Evolutionary conservation across 2,797 vertebrate genomes (phyloP), one percentile per base, ranked within the genome.

Genomic region (Poeciliopsis presidionis): DNA sequence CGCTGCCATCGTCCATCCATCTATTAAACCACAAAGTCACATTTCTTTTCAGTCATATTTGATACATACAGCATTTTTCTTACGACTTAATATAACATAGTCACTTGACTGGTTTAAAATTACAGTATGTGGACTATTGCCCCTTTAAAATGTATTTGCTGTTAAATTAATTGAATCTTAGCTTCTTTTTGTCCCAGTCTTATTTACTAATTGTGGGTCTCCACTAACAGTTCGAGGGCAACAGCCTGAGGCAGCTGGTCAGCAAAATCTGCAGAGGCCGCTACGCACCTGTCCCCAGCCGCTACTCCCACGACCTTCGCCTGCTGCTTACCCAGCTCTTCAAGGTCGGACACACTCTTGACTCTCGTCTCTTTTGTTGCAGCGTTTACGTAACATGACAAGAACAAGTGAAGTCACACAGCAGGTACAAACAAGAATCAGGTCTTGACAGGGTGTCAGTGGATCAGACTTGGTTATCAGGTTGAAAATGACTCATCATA

Each of bases 251-350:
- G 36, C 97, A 98, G 85, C 91, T 98, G 89, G 94, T 97, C 82
- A 85, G 96, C 89, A 97, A 95, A 86, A 98, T 99, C 90, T 98
- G 97, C 89, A 96, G 94, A 88, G 98, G 97, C 14, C 89, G 22
- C 86, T 97, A 96, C 85, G 90, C 74, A n/a, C 97, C 97, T 0
- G 79, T 97, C 1, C 91, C 97, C 20, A 55, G 88, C 25, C 93
- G 79, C 76, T 99, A 97, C 92, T 97, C 97, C 0, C 84, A 78
- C 0, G 95, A 97, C 2, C 93, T 98, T 0, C 95, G 89, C 47
- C 87, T 94, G 74, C 91, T 98, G 83, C 59, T 98, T 81, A 90
- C 94, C 1, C 97, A 97, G 43, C 93, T 99, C 76, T 97, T 99
- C 81, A 97, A 97, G 94, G 94, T 96, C 74, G 92, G 90, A 82